A percentile compares a stretch with the other conserved stretches of the same genome.
phyloP scores from a whole-genome alignment of 2,797 vertebrate genomes.

The Ctenopoma multispine region DNA sequence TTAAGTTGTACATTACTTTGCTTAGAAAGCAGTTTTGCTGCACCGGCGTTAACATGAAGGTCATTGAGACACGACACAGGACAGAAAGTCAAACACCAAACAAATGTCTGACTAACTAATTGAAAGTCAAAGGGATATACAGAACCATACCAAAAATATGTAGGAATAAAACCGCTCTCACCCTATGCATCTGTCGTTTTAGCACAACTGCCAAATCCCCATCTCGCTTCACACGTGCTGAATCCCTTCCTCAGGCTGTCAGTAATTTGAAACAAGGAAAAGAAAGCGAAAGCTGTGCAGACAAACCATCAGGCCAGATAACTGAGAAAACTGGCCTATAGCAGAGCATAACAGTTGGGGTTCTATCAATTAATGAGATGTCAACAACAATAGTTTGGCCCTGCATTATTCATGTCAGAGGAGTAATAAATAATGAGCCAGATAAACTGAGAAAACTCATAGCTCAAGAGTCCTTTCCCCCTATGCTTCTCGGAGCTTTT shows the following conservation, averaged over 20 bases:
- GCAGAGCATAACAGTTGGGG: slow-evolving; percentile 31
- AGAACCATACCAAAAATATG: background rate
- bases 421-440: slow-evolving; percentile 64
- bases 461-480: slow-evolving; percentile 36
- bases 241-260: background rate
- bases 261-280: slow-evolving; percentile 7
- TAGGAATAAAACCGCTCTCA: background rate
- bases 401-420: slow-evolving; percentile 71
- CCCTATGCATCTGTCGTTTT: background rate
- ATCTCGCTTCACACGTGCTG: background rate
- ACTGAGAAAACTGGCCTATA: slow-evolving; percentile 25
- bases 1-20: slow-evolving; percentile 57
- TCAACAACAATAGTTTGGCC: slow-evolving; percentile 74
- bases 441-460: slow-evolving; percentile 50
- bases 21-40: slow-evolving; percentile 62
- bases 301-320: slow-evolving; percentile 34
- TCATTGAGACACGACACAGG: slow-evolving; percentile 44
- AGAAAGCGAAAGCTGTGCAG: slow-evolving; percentile 25
- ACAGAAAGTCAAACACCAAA: slow-evolving; percentile 52
- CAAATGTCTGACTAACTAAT: slow-evolving; percentile 31
- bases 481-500: slow-evolving; percentile 34
- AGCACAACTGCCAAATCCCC: background rate
- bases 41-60: slow-evolving; percentile 35
- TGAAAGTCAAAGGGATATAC: slow-evolving; percentile 47
- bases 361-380: slow-evolving; percentile 77